Conservation (phyloP, 1,140 invertebrate species). For the Adelges cooleyi region DNA sequence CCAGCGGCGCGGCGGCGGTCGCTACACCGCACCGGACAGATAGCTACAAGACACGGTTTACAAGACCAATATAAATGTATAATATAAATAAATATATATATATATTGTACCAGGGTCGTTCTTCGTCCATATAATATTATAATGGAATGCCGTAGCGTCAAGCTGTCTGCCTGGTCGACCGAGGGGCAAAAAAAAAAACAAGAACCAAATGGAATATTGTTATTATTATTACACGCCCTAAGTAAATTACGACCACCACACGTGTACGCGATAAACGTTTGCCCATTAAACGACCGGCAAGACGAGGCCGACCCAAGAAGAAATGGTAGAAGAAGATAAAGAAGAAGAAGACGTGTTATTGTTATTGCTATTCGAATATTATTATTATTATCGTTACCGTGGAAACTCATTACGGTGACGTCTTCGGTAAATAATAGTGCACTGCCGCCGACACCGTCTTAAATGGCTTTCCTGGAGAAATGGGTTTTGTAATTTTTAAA, state of each 20-base stretch:
- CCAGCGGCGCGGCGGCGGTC: neutral
- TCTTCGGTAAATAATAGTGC: too few species aligned
- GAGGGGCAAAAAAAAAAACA: neutral
- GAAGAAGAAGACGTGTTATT: too few species aligned
- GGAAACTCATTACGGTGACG: too few species aligned
- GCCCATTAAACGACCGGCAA: conserved; percentile 1
- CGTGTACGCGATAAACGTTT: neutral
- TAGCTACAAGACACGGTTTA: too few species aligned
- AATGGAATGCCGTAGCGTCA: conserved; percentile 22
- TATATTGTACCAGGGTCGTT: neutral
- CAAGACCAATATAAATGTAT: neutral
- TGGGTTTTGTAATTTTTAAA: too few species aligned
- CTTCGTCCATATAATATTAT: neutral
- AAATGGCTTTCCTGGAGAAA: too few species aligned
- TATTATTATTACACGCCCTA: neutral
- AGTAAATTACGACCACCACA: conserved; percentile 19
- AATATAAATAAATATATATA: neutral
- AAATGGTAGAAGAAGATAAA: too few species aligned
- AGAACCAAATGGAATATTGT: conserved; percentile 16
- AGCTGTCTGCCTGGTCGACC: conserved; percentile 3
- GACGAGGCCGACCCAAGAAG: neutral
- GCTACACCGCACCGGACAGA: too few species aligned
- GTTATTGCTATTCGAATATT: too few species aligned
- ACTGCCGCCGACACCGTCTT: too few species aligned
- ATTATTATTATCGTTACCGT: too few species aligned